Conservation (phyloP, 1,140 invertebrate genomes). For the Coenobita brevimanus region DNA sequence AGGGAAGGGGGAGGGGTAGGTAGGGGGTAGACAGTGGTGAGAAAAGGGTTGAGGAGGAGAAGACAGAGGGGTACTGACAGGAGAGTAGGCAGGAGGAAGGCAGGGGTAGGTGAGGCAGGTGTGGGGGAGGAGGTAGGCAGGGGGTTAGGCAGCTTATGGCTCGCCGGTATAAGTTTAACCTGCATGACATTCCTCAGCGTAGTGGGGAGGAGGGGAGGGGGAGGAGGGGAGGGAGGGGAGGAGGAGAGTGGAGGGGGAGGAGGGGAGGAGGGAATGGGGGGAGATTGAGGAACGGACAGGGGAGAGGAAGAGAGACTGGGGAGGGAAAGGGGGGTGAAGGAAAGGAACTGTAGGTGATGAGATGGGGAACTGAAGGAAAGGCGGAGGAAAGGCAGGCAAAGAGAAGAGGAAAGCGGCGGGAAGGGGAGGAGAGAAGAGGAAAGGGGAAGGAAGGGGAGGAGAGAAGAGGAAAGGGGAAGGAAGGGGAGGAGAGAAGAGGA, state of each 20-base stretch:
- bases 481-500: not conserved
- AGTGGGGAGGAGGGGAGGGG: not conserved
- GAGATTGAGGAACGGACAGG: not conserved
- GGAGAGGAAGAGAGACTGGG: not conserved
- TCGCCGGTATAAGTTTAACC: too few species aligned
- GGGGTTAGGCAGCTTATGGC: too few species aligned
- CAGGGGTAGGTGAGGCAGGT: too few species aligned
- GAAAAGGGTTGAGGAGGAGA: too few species aligned
- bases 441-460: not conserved
- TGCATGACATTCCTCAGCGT: not conserved
- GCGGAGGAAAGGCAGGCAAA: not conserved
- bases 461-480: not conserved
- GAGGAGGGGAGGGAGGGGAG: not conserved
- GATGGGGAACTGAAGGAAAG: not conserved
- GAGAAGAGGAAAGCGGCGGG: not conserved
- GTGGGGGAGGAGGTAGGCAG: too few species aligned
- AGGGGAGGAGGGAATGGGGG: not conserved
- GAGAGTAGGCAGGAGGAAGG: too few species aligned
- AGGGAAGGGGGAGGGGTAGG: too few species aligned
- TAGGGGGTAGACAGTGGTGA: too few species aligned
- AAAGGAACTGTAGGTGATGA: not conserved
- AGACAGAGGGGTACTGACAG: too few species aligned
- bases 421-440: not conserved
- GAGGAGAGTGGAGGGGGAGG: not conserved
- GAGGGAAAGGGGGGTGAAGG: not conserved